Conservation (phyloP, 2,113 vertebrate genomes). For the Empidonax alnorum region DNA sequence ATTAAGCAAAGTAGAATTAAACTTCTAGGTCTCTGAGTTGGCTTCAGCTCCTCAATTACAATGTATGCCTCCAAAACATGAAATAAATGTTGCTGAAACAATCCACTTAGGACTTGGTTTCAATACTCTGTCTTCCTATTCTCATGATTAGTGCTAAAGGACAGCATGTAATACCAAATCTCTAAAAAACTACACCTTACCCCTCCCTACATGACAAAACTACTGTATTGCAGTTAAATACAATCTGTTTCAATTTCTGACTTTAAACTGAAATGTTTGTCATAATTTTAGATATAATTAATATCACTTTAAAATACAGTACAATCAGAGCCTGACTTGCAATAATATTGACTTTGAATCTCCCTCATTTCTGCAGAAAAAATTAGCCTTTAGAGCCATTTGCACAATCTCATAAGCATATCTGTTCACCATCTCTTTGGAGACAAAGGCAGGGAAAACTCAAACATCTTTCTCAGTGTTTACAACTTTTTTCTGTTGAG, state of each 20-base stretch:
- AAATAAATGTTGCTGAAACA: neutral
- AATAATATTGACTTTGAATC: neutral
- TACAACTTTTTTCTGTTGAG: neutral
- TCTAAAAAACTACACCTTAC: neutral
- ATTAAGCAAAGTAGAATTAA: neutral
- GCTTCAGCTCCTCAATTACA: neutral
- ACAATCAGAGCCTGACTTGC: neutral
- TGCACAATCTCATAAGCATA: neutral
- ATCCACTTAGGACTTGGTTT: neutral
- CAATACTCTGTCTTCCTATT: neutral
- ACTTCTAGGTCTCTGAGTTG: neutral
- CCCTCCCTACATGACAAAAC: neutral
- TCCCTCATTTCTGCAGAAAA: neutral
- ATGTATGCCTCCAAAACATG: neutral
- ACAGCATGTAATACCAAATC: neutral
- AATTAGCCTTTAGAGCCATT: neutral
- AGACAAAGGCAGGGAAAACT: neutral
- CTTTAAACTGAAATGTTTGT: neutral
- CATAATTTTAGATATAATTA: neutral
- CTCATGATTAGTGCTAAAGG: neutral
- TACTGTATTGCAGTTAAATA: neutral
- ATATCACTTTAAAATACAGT: neutral
- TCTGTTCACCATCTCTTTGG: neutral
- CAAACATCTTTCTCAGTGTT: neutral
- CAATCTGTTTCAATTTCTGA: neutral